Evolutionary conservation across 2,888 invertebrate genomes (phyloP), one percentile per base, ranked within the genome.

Genomic region (Alviniconcha strummeri): DNA sequence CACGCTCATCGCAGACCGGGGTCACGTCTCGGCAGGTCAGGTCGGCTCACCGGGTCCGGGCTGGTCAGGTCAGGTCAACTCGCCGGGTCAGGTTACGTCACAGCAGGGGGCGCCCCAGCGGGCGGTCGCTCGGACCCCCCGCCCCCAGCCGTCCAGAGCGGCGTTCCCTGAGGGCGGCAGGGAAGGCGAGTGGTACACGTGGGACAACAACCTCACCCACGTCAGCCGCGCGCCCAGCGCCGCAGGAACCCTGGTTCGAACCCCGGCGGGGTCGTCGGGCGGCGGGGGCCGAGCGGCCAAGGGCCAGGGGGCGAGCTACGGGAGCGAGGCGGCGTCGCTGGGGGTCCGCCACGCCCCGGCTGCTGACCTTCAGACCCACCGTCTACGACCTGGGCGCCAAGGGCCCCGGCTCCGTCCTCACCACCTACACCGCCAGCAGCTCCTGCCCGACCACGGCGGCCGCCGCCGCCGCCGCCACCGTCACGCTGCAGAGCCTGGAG

Each of bases 281-380:
- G 54, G 55, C 13, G n/a, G 7, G 77, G 19, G 36, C 52, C 15
- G 52, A 52, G 8, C 15, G 80, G 56, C 54, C 17, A 55, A 55
- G 13, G 54, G 55, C 11, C 57, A 57, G 9, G 11, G 57, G 52
- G 17, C 17, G n/a, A 3, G 55, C 17, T 19, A 17, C 60, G n/a
- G 75, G 57, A 75, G 74, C 15, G 81, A 75, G n/a, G 6, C 9
- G n/a, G 15, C 4, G 64, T 80, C 75, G 11, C 15, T 56, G 52
- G 57, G 19, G 57, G 6, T 15, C 64, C 79, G 52, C 64, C 60
- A 55, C 55, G 9, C 19, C 81, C 64, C 19, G 74, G 54, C 60
- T 81, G 81, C 54, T 81, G 81, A 60, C 74, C n/a, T 75, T 75
- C 75, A 81, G 81, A 75, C 81, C 81, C n/a, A 8, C 75, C 1